phyloP scores from a whole-genome alignment of 2,888 invertebrate genomes.

The Polydrusus cervinus region DNA sequence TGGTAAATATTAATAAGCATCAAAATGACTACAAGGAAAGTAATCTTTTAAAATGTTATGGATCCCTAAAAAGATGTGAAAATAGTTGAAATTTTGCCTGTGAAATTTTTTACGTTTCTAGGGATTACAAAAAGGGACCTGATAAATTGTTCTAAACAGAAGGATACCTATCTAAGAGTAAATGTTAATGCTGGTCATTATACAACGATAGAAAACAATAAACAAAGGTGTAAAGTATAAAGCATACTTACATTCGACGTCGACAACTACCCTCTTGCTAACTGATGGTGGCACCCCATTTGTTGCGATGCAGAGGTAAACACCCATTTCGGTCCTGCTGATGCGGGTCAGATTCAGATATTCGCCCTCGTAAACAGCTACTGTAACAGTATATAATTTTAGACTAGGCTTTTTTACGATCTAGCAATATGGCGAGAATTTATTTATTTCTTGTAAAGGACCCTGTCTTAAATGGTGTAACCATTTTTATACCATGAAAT shows the following conservation, averaged over 20 bases:
- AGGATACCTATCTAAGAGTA: too few relatives aligned
- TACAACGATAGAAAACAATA: constrained; percentile 35
- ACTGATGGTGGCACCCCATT: constrained; percentile 94
- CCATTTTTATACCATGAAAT: constrained; percentile 13
- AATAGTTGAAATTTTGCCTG: too few relatives aligned
- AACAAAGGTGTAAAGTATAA: constrained; percentile 38
- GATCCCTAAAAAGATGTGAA: too few relatives aligned
- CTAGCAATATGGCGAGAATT: constrained; percentile 31
- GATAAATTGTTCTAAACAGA: too few relatives aligned
- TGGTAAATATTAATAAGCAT: too few relatives aligned
- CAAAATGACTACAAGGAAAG: too few relatives aligned
- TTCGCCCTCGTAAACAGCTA: constrained; percentile 88
- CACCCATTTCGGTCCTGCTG: constrained; percentile 90
- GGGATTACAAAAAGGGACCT: too few relatives aligned
- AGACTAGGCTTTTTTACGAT: constrained; percentile 43
- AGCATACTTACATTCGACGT: constrained; percentile 89
- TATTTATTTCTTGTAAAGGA: constrained; percentile 19
- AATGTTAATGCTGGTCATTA: background rate
- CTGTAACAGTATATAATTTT: constrained; percentile 71
- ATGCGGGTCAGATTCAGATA: constrained; percentile 89
- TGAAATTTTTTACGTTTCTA: too few relatives aligned
- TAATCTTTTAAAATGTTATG: too few relatives aligned
- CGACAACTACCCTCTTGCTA: constrained; percentile 92
- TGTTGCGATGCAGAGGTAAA: constrained; percentile 88
- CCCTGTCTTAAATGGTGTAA: constrained; percentile 3